These are phyloP conservation scores for Megalonaias nervosa DNA, from an alignment of 1,140 invertebrate species.

Conservation along the genomic window DNA sequence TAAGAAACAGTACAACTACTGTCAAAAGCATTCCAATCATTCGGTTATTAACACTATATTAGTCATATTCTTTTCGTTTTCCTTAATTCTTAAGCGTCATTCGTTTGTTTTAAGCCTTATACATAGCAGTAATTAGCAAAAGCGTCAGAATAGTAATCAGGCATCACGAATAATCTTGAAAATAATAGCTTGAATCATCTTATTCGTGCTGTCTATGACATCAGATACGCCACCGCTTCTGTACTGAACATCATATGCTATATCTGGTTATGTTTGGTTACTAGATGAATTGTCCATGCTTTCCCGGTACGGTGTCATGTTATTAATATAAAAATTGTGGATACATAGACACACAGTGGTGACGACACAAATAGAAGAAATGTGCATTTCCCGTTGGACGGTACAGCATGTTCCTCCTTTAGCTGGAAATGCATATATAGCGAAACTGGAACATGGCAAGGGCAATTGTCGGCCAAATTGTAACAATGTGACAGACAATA, in stretches of 20 bases:
- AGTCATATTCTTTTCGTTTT: constrained; percentile 54
- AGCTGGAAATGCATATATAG: constrained; percentile 84
- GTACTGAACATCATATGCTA: constrained; percentile 30
- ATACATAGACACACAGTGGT: constrained; percentile 82
- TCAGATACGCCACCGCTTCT: constrained; percentile 35
- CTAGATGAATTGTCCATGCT: constrained; percentile 7
- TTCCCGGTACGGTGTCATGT: background rate
- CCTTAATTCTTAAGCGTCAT: constrained; percentile 63
- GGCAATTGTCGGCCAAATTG: constrained; percentile 92
- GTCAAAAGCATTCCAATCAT: constrained; percentile 93
- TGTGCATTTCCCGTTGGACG: constrained; percentile 79
- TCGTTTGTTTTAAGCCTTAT: constrained; percentile 66
- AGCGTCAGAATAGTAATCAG: constrained; percentile 71
- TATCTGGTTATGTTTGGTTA: constrained; percentile 12
- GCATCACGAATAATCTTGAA: constrained; percentile 70
- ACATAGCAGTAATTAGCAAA: constrained; percentile 70
- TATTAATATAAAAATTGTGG: constrained; percentile 79
- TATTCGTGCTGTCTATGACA: constrained; percentile 50
- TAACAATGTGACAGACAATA: constrained; percentile 89
- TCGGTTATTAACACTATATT: constrained; percentile 77
- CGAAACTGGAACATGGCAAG: constrained; percentile 94
- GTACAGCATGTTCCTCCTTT: constrained; percentile 82
- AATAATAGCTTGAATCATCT: constrained; percentile 58
- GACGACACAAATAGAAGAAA: constrained; percentile 81
- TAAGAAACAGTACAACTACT: constrained; percentile 86